A percentile compares a stretch with the other conserved stretches of the same genome.
These are phyloP conservation scores for Limnephilus lunatus DNA, from an alignment of 2,888 invertebrate species.

Conservation along the genomic window DNA sequence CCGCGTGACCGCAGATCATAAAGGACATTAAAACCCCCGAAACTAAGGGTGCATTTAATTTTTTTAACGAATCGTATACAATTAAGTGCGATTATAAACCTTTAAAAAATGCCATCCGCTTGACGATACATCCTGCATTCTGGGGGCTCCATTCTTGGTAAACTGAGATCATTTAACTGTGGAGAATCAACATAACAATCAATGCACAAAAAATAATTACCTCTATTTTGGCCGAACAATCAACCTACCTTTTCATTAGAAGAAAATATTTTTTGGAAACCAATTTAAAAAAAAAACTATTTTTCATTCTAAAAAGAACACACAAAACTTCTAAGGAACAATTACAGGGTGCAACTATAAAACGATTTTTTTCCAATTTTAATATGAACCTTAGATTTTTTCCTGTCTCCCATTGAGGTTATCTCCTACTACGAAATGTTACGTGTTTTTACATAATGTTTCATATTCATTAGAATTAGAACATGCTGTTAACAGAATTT, in stretches of 20 bases:
- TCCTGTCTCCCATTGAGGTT: too few species aligned
- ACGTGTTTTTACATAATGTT: too few species aligned
- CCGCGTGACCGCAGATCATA: not conserved
- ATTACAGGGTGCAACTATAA: too few species aligned
- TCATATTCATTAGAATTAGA: too few species aligned
- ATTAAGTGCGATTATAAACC: not conserved
- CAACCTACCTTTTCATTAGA: not conserved
- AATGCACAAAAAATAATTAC: not conserved
- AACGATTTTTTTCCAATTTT: too few species aligned
- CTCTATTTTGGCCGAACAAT: not conserved
- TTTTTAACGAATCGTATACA: not conserved
- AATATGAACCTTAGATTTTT: too few species aligned
- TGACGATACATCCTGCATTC: slow-evolving; percentile 39
- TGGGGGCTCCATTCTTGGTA: slow-evolving; percentile 16
- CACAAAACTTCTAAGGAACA: too few species aligned
- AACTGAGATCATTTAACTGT: not conserved
- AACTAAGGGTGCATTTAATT: not conserved
- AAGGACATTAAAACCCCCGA: not conserved
- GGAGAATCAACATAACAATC: not conserved
- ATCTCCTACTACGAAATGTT: too few species aligned
- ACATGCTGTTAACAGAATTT: too few species aligned
- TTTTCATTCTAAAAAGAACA: too few species aligned
- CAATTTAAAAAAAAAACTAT: too few species aligned
- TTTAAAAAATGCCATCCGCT: not conserved
- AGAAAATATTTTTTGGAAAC: too few species aligned